phyloP scores from a whole-genome alignment of 2,888 invertebrate species.

The Stenotaenia linearis region DNA sequence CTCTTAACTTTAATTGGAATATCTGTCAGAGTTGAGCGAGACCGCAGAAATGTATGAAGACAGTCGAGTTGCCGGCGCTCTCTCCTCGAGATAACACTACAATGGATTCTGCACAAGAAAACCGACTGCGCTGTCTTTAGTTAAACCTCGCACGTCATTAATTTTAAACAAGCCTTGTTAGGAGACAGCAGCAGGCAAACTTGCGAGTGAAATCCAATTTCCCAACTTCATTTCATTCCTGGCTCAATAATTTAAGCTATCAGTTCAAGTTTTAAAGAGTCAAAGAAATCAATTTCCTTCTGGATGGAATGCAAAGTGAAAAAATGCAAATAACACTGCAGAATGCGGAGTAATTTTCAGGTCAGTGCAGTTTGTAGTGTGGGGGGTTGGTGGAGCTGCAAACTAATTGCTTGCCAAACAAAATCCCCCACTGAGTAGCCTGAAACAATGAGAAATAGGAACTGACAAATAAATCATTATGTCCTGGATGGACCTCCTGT shows the following conservation, averaged over 20 bases:
- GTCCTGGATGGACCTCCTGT: not conserved
- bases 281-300: not conserved
- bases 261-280: not conserved
- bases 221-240: not conserved
- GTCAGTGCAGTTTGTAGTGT: too few species aligned
- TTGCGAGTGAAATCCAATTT: not conserved
- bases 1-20: not conserved
- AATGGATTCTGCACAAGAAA: not conserved
- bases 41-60: not conserved
- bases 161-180: not conserved
- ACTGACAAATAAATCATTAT: not conserved
- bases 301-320: not conserved
- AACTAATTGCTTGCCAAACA: not conserved
- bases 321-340: not conserved
- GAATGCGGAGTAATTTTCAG: too few species aligned
- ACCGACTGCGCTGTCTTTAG: not conserved
- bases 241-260: not conserved
- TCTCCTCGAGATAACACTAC: not conserved
- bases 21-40: not conserved
- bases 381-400: too few species aligned
- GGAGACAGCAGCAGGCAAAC: not conserved
- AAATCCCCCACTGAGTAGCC: not conserved
- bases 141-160: not conserved
- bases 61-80: not conserved
- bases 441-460: not conserved